phyloP scores from a whole-genome alignment of 2,797 vertebrate genomes.

The Sardinella longiceps region DNA sequence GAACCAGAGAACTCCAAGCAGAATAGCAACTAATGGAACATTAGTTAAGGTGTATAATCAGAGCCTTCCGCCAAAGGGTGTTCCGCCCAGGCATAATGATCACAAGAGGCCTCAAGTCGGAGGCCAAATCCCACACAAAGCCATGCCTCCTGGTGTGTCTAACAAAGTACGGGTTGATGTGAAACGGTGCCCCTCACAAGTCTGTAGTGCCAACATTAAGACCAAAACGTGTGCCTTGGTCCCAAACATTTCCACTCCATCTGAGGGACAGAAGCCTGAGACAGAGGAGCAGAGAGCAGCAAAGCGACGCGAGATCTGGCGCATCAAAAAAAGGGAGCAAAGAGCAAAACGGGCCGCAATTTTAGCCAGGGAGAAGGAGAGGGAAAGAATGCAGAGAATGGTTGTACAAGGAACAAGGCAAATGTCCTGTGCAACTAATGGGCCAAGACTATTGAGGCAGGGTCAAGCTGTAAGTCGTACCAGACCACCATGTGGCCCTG shows the following conservation, averaged over 20 bases:
- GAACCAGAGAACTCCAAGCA: slow-evolving; percentile 38
- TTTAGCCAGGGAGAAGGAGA: slow-evolving; percentile 59
- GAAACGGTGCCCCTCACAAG: slow-evolving; percentile 17
- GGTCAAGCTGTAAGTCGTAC: neutral
- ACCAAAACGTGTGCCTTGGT: slow-evolving; percentile 61
- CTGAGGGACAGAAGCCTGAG: slow-evolving; percentile 46
- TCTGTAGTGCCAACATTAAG: slow-evolving; percentile 41
- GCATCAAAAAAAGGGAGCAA: slow-evolving; percentile 79
- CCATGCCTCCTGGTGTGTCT: slow-evolving; percentile 41
- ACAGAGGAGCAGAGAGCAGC: slow-evolving; percentile 74
- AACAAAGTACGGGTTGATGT: slow-evolving; percentile 17
- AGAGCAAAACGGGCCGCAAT: slow-evolving; percentile 71
- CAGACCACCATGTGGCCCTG: neutral
- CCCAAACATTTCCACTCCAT: slow-evolving; percentile 39
- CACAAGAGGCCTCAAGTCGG: slow-evolving; percentile 50
- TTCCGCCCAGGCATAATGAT: slow-evolving; percentile 50
- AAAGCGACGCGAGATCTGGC: slow-evolving; percentile 75
- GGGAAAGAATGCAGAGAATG: slow-evolving; percentile 52
- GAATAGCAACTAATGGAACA: slow-evolving; percentile 58
- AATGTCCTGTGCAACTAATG: neutral
- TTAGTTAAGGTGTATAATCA: slow-evolving; percentile 53
- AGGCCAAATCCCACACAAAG: slow-evolving; percentile 53
- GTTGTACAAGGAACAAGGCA: slow-evolving; percentile 47
- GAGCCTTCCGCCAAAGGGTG: slow-evolving; percentile 58
- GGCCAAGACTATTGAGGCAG: neutral